These are phyloP conservation scores for Drosophila nigricruria DNA, from an alignment of 2,888 invertebrate genomes.

Conservation along the genomic window DNA sequence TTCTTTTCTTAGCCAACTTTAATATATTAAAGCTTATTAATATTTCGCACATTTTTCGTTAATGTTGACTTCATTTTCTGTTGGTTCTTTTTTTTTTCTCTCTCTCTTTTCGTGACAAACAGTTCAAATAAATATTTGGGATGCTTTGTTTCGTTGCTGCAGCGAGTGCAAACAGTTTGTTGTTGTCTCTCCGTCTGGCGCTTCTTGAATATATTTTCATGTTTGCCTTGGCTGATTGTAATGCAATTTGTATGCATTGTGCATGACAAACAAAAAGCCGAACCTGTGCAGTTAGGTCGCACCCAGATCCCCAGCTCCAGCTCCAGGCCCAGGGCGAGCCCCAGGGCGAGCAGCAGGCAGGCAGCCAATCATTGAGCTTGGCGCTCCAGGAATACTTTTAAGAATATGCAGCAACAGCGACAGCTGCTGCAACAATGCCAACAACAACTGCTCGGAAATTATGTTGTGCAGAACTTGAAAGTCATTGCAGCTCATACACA, in stretches of 20 bases:
- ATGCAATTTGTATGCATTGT: conserved; percentile 81
- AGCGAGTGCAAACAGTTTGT: conserved; percentile 48
- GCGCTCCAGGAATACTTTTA: conserved; percentile 26
- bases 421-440: conserved; percentile 23
- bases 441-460: conserved; percentile 41
- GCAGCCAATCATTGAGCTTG: conserved; percentile 48
- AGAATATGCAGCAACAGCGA: conserved; percentile 24
- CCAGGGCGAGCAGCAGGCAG: background rate
- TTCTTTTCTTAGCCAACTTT: background rate
- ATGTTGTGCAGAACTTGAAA: conserved; percentile 55
- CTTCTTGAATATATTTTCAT: conserved; percentile 66
- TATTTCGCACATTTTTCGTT: conserved; percentile 4
- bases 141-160: conserved; percentile 48
- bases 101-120: conserved; percentile 45
- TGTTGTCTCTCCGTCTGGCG: conserved; percentile 31
- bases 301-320: conserved; percentile 3
- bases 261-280: conserved; percentile 71
- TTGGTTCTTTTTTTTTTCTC: background rate
- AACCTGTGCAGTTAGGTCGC: conserved; percentile 29
- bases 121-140: conserved; percentile 55
- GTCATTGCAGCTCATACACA: conserved; percentile 35
- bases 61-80: background rate
- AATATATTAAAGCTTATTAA: conserved; percentile 1
- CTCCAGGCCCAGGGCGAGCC: background rate
- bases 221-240: conserved; percentile 76